A percentile compares a stretch with the other conserved stretches of the same genome.
These are phyloP conservation scores for Erannis defoliaria DNA, from an alignment of 2,888 invertebrate species.

Conservation along the genomic window DNA sequence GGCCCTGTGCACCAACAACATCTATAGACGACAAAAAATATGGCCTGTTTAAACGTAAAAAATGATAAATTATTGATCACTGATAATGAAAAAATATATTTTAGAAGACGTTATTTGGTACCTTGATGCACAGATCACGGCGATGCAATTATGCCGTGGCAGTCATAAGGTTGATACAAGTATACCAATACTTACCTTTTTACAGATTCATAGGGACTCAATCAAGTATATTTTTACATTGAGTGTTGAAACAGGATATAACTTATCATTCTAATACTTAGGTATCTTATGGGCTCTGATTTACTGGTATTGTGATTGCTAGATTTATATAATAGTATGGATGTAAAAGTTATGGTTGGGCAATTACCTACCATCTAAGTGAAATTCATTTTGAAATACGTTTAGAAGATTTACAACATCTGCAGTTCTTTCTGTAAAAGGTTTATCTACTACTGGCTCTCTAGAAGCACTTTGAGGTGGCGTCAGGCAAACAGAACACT, in stretches of 20 bases:
- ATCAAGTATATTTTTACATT: background rate
- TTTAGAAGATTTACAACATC: slow-evolving; percentile 60
- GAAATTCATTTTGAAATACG: slow-evolving; percentile 64
- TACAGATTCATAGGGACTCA: background rate
- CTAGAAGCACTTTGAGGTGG: slow-evolving; percentile 44
- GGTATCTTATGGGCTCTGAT: no score
- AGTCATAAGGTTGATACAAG: no score
- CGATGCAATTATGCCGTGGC: no score
- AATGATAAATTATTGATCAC: no score
- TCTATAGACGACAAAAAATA: no score
- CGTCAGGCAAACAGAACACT: slow-evolving; percentile 65
- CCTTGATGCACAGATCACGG: no score
- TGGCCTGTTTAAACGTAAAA: no score
- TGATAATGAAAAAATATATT: no score
- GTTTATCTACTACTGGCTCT: slow-evolving; percentile 53
- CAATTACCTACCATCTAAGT: slow-evolving; percentile 64
- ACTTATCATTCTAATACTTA: background rate
- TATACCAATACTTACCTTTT: no score
- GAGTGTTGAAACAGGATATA: background rate
- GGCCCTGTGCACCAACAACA: no score
- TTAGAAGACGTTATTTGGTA: no score
- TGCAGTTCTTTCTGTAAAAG: slow-evolving; percentile 55
- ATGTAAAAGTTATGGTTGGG: slow-evolving; percentile 4
- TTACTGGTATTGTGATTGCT: background rate
- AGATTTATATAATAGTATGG: background rate